Evolutionary conservation across 2,888 invertebrate species (phyloP), one percentile per base, ranked within the genome.

Genomic region (Heliconius erato): DNA sequence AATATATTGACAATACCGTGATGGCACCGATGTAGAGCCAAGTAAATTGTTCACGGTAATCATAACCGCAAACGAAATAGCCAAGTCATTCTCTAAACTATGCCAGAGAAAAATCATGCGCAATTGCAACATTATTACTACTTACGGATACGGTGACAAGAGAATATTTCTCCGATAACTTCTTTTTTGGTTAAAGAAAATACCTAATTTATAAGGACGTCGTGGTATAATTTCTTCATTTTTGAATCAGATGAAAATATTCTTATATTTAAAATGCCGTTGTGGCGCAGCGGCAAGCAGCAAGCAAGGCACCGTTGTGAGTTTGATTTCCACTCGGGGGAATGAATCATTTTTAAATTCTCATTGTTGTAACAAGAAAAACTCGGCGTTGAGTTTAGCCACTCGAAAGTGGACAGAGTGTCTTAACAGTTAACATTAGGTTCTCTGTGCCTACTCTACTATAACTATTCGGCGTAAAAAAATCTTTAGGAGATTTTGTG

Each of bases 101-200:
- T 82, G 82, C 82, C 82, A 82, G 76, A 79, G 76, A 76, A 76
- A 69, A 79, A 71, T 59, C 49, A 35, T 32, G 26, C 26, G 79
- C 82, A 77, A 74, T 76, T 76, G 69, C 63, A 79, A 74, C 54
- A 54, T 71, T 40, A 72, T 72, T 28, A 54, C 74, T 71, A 19
- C 26, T 72, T 76, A 35, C 68, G 14, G 49, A 49, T 69, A 54
- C 68, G 19, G 65, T 65, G 72, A 78, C 49, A 59, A 40, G 69
- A 59, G 35, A 23, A 74, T 78, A 32, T 74, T 49, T 63, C 14
- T 3, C 5, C 49, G 0, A 49, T 49, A 16, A 49, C 6, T 19
- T 54, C 19, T 54, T 54, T 16, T 49, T 49, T 49, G 19, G 16
- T 0, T 16, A 6, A 19, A 49, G 49, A 6, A 19, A 49, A 14